Conservation (phyloP, 2,113 vertebrate genomes). For the Nansenia antarctica region DNA sequence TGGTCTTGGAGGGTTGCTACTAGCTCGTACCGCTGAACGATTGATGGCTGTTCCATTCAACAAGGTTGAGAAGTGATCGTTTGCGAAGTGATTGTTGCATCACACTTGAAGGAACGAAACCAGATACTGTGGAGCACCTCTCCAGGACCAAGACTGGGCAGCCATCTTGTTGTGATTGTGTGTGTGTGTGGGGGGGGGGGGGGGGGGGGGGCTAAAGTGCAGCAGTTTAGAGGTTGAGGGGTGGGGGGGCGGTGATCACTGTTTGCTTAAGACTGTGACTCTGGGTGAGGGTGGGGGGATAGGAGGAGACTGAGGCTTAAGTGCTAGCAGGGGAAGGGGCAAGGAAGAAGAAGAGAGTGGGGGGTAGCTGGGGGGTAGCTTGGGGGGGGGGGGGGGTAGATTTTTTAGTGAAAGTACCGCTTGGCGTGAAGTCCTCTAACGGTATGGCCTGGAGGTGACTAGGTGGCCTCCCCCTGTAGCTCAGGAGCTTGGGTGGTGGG, state of each 20-base stretch:
- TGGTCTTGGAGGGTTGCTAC: slow-evolving; percentile 35
- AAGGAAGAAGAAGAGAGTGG: slow-evolving; percentile 27
- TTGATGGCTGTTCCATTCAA: slow-evolving; percentile 2
- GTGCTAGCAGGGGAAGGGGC: slow-evolving; percentile 5
- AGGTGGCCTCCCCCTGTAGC: slow-evolving; percentile 80
- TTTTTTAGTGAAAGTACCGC: slow-evolving; percentile 81
- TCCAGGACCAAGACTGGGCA: slow-evolving; percentile 58
- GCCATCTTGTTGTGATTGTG: background rate
- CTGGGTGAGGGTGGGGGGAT: background rate
- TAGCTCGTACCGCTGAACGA: slow-evolving; percentile 12
- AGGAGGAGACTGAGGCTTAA: too few species aligned
- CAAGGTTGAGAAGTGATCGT: slow-evolving; percentile 4
- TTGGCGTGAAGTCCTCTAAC: slow-evolving; percentile 82
- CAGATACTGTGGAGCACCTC: background rate
- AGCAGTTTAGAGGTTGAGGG: background rate
- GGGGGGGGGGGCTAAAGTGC: background rate
- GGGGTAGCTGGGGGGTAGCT: slow-evolving; percentile 47
- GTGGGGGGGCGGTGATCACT: background rate
- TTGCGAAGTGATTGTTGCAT: slow-evolving; percentile 6
- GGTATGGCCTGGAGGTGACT: slow-evolving; percentile 81
- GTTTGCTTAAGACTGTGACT: too few species aligned
- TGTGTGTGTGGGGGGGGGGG: background rate
- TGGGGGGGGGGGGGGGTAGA: slow-evolving; percentile 57
- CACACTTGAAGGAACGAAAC: slow-evolving; percentile 1
- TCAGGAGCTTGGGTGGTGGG: slow-evolving; percentile 79